Conservation (phyloP, 2,797 vertebrate species). For the Sebastes hubbsi region DNA sequence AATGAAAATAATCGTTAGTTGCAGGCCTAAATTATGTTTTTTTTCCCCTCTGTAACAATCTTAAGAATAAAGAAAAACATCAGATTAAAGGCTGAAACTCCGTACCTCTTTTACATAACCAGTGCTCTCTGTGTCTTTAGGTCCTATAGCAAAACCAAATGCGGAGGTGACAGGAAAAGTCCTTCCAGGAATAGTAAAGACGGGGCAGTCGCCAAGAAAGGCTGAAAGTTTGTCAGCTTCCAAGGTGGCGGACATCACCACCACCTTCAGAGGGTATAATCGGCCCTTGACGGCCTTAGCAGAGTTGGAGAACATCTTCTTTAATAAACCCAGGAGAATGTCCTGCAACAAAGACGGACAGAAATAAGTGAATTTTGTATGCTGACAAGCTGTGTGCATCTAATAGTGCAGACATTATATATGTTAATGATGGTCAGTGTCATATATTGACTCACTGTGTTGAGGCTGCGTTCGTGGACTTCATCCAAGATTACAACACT, state of each 20-base stretch:
- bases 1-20: no score
- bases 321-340: slow-evolving; percentile 94
- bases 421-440: neutral
- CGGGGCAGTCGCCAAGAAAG: slow-evolving; percentile 89
- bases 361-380: neutral
- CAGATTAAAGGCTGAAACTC: neutral
- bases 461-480: slow-evolving; percentile 96
- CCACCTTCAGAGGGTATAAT: slow-evolving; percentile 86
- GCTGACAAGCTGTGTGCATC: neutral
- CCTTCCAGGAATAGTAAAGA: slow-evolving; percentile 93
- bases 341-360: slow-evolving; percentile 80
- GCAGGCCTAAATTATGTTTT: no score
- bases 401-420: neutral
- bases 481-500: slow-evolving; percentile 93
- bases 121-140: slow-evolving; percentile 88
- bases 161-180: slow-evolving; percentile 90
- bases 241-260: slow-evolving; percentile 98
- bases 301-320: slow-evolving; percentile 86
- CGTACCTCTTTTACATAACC: slow-evolving; percentile 93
- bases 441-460: slow-evolving; percentile 86
- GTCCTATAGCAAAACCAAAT: slow-evolving; percentile 92
- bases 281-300: slow-evolving; percentile 69
- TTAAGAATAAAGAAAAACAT: neutral
- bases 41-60: neutral
- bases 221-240: slow-evolving; percentile 91